Conservation (phyloP, 2,797 vertebrate genomes). For the Platyrinchus mystaceus region DNA sequence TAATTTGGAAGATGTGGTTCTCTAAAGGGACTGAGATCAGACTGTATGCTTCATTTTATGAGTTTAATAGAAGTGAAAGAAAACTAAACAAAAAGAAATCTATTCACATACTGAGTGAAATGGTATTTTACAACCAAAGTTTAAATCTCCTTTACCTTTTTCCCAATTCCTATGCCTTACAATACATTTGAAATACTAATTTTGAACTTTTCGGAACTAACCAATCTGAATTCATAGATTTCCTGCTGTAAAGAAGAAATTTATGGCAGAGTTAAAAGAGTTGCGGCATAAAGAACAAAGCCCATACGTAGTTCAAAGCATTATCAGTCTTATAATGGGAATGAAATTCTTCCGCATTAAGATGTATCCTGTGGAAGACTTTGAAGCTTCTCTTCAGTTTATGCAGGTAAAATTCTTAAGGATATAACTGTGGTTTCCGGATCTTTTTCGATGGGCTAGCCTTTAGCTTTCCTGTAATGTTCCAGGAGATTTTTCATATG, state of each 20-base stretch:
- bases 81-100: background rate
- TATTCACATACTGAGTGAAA: background rate
- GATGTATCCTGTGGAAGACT: conserved; percentile 99
- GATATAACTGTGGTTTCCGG: background rate
- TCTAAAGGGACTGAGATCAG: background rate
- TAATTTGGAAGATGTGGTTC: background rate
- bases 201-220: conserved; percentile 9
- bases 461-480: background rate
- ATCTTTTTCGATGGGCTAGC: background rate
- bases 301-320: conserved; percentile 92
- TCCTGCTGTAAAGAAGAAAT: conserved; percentile 97
- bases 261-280: conserved; percentile 96
- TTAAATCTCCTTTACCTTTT: background rate
- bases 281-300: conserved; percentile 96
- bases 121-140: background rate
- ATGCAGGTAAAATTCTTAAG: conserved; percentile 87
- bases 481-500: background rate
- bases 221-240: conserved; percentile 81
- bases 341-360: conserved; percentile 99
- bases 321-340: conserved; percentile 99
- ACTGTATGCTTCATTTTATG: background rate
- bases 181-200: background rate
- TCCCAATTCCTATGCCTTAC: background rate
- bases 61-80: background rate
- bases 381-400: conserved; percentile 98